phyloP scores from a whole-genome alignment of 2,797 vertebrate species.

The Glyptemys insculpta region DNA sequence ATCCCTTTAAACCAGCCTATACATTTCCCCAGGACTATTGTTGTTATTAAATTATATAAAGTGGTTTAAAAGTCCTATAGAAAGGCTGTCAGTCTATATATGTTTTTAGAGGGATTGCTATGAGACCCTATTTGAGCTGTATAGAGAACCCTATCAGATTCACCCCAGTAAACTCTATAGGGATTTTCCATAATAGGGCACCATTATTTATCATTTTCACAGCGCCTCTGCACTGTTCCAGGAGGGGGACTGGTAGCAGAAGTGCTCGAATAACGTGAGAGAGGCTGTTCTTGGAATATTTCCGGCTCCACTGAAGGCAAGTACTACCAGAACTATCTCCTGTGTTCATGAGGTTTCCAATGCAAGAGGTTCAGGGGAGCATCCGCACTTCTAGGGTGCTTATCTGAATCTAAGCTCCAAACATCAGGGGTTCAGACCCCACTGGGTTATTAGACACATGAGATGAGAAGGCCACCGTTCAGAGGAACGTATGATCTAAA shows the following conservation, averaged over 20 bases:
- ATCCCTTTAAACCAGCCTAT: not conserved
- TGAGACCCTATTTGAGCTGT: not conserved
- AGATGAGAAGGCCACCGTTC: not conserved
- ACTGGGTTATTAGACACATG: not conserved
- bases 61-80: not conserved
- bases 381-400: too few species aligned
- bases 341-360: not conserved
- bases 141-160: not conserved
- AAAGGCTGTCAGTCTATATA: not conserved
- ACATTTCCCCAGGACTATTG: not conserved
- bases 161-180: not conserved
- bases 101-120: not conserved
- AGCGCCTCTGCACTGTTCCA: not conserved
- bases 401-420: not conserved
- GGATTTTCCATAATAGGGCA: not conserved
- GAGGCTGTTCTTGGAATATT: not conserved
- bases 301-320: not conserved
- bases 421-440: not conserved
- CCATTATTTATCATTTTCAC: not conserved
- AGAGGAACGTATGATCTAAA: not conserved
- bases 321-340: not conserved
- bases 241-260: not conserved
- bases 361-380: not conserved
- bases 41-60: not conserved
- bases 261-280: not conserved